A percentile compares a stretch with the other conserved stretches of the same genome.
Evolutionary conservation across 2,797 vertebrate genomes (phyloP).

Genomic region (Coracias cyanogaster): DNA sequence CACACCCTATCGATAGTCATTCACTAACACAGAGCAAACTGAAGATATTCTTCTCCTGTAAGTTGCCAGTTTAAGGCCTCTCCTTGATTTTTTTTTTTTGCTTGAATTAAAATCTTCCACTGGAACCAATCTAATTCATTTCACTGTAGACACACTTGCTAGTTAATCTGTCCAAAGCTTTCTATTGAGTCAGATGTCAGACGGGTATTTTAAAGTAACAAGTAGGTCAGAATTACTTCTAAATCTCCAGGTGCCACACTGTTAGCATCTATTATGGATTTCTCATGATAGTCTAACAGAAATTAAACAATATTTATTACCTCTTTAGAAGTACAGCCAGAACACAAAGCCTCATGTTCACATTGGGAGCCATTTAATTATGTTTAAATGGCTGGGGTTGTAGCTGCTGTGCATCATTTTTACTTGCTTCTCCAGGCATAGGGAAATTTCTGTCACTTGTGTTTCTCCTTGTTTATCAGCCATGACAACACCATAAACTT

Average conservation of each 20-base stretch:
- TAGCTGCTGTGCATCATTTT: not conserved
- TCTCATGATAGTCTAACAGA: not conserved
- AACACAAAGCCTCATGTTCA: not conserved
- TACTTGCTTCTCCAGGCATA: not conserved
- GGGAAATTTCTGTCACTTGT: not conserved
- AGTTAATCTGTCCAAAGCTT: not conserved
- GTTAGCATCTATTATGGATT: not conserved
- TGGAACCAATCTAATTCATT: not conserved
- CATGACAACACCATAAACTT: not conserved
- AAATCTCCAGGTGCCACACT: not conserved
- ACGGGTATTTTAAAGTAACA: not conserved
- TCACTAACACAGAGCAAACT: not conserved
- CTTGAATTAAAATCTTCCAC: not conserved
- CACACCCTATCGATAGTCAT: not conserved
- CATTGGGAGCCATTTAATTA: not conserved
- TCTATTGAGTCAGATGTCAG: not conserved
- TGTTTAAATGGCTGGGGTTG: not conserved
- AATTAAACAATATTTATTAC: not conserved
- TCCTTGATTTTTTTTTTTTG: not conserved
- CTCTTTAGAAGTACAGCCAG: not conserved
- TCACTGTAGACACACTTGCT: not conserved
- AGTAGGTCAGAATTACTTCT: not conserved
- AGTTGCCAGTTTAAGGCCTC: not conserved
- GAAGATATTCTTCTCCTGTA: not conserved
- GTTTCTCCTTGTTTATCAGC: not conserved